Evolutionary conservation across 2,888 invertebrate species (phyloP).

Genomic region (Drosophila robusta): DNA sequence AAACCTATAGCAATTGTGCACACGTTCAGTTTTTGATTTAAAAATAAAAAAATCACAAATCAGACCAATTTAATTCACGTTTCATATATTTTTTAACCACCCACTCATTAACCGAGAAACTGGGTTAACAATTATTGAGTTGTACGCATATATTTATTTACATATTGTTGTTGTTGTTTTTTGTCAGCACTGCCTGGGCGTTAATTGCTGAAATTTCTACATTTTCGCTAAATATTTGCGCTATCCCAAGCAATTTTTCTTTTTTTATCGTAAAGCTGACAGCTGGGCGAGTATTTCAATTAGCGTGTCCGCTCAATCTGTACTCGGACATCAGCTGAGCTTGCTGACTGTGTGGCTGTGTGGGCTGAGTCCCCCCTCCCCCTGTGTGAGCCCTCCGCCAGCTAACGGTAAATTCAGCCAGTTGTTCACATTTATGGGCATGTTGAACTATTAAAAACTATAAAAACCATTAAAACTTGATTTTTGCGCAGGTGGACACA

Average conservation of each 20-base stretch:
- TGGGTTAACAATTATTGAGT: constrained; percentile 53
- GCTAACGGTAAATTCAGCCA: constrained; percentile 47
- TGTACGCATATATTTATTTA: background rate
- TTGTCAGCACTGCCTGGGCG: constrained; percentile 20
- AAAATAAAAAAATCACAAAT: background rate
- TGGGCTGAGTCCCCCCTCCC: constrained; percentile 9
- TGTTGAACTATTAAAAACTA: constrained; percentile 26
- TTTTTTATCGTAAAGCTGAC: constrained; percentile 26
- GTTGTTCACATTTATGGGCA: constrained; percentile 47
- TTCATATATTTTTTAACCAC: constrained; percentile 10
- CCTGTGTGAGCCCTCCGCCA: too few species aligned
- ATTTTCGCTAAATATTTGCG: constrained; percentile 19
- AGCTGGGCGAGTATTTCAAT: constrained; percentile 51
- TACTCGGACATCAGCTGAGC: constrained; percentile 24
- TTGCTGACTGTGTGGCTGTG: constrained; percentile 13
- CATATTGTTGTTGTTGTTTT: constrained; percentile 1
- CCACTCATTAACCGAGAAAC: constrained; percentile 32
- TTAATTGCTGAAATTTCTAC: constrained; percentile 56
- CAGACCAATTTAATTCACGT: constrained; percentile 2
- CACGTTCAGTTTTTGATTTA: background rate
- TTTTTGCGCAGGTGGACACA: constrained; percentile 37
- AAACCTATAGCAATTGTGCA: constrained; percentile 1
- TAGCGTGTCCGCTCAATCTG: constrained; percentile 36
- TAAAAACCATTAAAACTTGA: constrained; percentile 36
- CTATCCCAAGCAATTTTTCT: constrained; percentile 2